Percentiles rank a stretch among this genome's conserved stretches.
Conservation (phyloP, 2,113 vertebrate genomes). For the Recurvirostra avosetta region DNA sequence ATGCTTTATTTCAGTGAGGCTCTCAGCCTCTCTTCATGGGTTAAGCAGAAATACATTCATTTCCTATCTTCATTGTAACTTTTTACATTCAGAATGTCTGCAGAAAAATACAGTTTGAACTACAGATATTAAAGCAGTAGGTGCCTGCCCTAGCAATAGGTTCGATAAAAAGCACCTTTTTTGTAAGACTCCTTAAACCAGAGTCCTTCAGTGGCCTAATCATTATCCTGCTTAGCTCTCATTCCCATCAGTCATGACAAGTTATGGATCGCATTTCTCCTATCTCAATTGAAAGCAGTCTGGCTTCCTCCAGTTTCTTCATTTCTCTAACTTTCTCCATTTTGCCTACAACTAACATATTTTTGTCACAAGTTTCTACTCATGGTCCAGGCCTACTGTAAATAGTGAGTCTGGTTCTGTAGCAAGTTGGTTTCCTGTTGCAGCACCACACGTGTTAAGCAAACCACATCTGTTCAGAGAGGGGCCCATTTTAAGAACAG, state of each 20-base stretch:
- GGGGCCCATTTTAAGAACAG: background rate
- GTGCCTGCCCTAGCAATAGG: background rate
- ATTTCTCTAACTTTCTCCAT: background rate
- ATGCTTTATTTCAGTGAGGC: background rate
- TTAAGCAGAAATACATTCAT: background rate
- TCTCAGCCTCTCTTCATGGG: background rate
- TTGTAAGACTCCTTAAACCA: background rate
- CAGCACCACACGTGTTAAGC: background rate
- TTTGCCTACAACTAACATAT: background rate
- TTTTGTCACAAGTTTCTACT: background rate
- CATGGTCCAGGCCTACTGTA: background rate
- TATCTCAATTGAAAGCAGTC: background rate
- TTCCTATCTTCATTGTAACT: background rate
- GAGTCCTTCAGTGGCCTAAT: background rate
- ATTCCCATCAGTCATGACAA: background rate
- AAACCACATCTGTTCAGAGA: conserved; percentile 1
- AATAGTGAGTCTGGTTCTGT: background rate
- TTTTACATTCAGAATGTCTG: background rate
- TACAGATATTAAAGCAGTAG: background rate
- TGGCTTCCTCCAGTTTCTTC: background rate
- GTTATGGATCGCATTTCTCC: background rate
- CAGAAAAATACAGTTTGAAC: background rate
- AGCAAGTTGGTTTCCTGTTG: conserved; percentile 28
- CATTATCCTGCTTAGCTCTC: background rate
- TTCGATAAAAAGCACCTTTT: background rate